Evolutionary conservation across 37 sponge, comb jelly and placozoan genomes (phyloP), one percentile per base, ranked within the genome.

Genomic region (Halichondria panicea): DNA sequence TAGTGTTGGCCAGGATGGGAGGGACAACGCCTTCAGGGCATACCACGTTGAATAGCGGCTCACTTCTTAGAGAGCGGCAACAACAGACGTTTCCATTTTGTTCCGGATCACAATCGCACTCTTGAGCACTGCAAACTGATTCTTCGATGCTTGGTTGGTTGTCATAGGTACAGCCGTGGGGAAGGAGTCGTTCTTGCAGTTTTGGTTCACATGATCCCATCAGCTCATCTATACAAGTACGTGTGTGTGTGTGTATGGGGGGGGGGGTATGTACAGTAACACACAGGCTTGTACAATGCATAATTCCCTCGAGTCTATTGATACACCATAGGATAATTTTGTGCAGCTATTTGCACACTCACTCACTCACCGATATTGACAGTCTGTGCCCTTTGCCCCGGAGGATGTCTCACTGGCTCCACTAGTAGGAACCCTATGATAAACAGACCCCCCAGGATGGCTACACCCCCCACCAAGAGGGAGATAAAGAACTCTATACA

Each of bases 341-440:
- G n/a, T n/a, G n/a, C n/a, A n/a, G n/a, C n/a, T n/a, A n/a, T n/a
- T n/a, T n/a, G n/a, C n/a, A n/a, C n/a, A n/a, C n/a, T 48, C 15
- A 15, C 52, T 18, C 15, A 48, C 52, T 48, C 15, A 48, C 52
- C 15, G 15, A 48, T 48, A 18, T 48, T 15, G 15, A 48, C 15
- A 48, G 15, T 48, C 15, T 11, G 52, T 48, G 11, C 52, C 11
- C 13, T 48, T 48, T 48, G 52, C 15, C 52, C 44, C 24, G 52
- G 35, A 44, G 75, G 75, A 19, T 58, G 39, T 19, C 75, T 60
- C 34, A 75, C 43, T 32, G 80, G 80, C 2, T 79, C 70, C 19
- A 79, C 60, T 35, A 79, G 70, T 19, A 79, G 80, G 37, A 79
- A 79, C 3, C 70, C 80, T 41, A 79, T 53, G 43, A 43, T 43